These are phyloP conservation scores for Panurus biarmicus DNA, from an alignment of 2,113 vertebrate genomes.

Conservation along the genomic window DNA sequence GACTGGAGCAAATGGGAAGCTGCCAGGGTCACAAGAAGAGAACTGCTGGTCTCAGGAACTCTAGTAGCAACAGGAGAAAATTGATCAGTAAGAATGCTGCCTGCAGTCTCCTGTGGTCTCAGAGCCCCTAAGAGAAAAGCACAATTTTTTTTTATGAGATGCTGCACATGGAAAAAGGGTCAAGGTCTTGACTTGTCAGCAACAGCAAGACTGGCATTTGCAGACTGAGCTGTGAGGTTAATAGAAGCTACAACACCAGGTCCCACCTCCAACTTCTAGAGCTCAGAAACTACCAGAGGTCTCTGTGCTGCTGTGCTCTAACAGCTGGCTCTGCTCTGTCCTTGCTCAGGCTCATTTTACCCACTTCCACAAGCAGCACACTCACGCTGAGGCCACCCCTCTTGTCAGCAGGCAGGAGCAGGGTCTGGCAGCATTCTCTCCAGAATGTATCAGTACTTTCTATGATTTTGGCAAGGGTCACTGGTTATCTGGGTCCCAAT, in stretches of 20 bases:
- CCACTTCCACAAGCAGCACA: background rate
- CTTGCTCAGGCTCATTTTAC: background rate
- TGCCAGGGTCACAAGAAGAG: background rate
- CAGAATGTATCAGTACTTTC: background rate
- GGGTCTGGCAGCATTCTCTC: background rate
- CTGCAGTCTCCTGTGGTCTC: background rate
- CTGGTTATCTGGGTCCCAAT: background rate
- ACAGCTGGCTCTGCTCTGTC: background rate
- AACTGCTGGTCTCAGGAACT: background rate
- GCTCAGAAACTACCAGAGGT: background rate
- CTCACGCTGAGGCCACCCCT: background rate
- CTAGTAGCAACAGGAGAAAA: background rate
- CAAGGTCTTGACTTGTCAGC: background rate
- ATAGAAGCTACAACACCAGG: background rate
- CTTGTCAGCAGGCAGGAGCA: background rate
- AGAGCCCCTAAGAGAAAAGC: background rate
- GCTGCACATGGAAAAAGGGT: background rate
- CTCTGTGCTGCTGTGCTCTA: background rate
- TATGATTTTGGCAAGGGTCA: background rate
- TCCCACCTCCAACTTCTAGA: background rate
- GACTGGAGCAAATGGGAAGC: background rate
- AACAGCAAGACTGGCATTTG: background rate
- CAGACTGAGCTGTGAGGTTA: background rate
- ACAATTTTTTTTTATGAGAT: background rate
- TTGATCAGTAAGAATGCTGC: background rate